Evolutionary conservation across 2,797 vertebrate genomes (phyloP).

Genomic region (Micromesistius poutassou): DNA sequence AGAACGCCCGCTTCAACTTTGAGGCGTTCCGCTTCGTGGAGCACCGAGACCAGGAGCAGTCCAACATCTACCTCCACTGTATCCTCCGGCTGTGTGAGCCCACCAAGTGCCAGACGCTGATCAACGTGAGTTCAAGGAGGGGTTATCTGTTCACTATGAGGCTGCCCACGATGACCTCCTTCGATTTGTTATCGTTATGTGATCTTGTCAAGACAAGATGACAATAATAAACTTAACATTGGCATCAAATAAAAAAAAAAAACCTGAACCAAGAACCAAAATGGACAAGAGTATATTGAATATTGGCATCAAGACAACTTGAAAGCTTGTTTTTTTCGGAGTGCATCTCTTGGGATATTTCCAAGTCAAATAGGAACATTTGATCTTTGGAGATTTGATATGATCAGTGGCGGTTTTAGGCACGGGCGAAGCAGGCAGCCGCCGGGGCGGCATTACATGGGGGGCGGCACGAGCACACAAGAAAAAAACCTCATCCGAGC

Average conservation of each 20-base stretch:
- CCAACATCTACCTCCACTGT: slow-evolving; percentile 76
- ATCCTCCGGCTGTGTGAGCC: slow-evolving; percentile 76
- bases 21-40: slow-evolving; percentile 78
- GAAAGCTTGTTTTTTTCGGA: background rate
- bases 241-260: no score
- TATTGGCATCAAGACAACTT: background rate
- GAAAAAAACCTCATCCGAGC: no score
- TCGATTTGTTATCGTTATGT: no score
- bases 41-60: slow-evolving; percentile 64
- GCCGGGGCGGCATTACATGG: no score
- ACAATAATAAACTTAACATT: no score
- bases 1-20: slow-evolving; percentile 66
- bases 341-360: no score
- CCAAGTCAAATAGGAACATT: background rate
- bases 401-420: no score
- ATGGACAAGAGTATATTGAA: no score
- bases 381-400: background rate
- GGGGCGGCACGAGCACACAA: no score
- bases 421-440: no score
- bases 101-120: slow-evolving; percentile 62
- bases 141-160: background rate
- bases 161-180: no score
- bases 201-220: no score
- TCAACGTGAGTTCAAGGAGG: slow-evolving; percentile 56
- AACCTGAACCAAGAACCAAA: background rate